Evolutionary conservation across 1,140 invertebrate species (phyloP).

Genomic region (Steinernema feltiae): DNA sequence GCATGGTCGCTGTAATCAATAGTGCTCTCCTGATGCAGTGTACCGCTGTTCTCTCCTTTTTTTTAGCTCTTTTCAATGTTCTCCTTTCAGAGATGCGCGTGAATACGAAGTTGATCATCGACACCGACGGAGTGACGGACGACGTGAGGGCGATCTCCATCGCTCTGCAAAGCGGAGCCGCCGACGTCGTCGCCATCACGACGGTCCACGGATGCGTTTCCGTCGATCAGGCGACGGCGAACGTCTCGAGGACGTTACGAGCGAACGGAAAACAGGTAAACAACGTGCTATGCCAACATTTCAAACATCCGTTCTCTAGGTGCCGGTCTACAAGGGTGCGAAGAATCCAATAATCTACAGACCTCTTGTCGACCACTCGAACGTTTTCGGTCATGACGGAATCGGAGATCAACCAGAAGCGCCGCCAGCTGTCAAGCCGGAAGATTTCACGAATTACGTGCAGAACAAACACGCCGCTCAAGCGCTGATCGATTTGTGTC

Average conservation of each 20-base stretch:
- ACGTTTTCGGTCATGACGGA: slow-evolving; percentile 53
- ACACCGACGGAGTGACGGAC: slow-evolving; percentile 51
- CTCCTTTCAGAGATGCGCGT: neutral
- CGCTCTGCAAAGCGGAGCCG: slow-evolving; percentile 45
- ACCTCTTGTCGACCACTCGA: neutral
- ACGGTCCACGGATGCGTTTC: slow-evolving; percentile 45
- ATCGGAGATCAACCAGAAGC: slow-evolving; percentile 48
- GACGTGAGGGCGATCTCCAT: slow-evolving; percentile 52
- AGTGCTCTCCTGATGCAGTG: too few relatives aligned
- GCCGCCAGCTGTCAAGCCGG: slow-evolving; percentile 37
- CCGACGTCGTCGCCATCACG: slow-evolving; percentile 44
- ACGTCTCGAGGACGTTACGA: slow-evolving; percentile 44
- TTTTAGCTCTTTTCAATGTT: neutral
- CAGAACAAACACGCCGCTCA: slow-evolving; percentile 36
- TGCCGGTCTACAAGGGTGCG: slow-evolving; percentile 53
- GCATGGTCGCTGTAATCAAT: too few relatives aligned
- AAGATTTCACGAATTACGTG: slow-evolving; percentile 37
- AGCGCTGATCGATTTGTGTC: slow-evolving; percentile 58
- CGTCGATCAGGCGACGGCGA: slow-evolving; percentile 45
- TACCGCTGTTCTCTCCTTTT: too few relatives aligned
- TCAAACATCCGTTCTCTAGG: slow-evolving; percentile 16
- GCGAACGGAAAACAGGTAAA: slow-evolving; percentile 36
- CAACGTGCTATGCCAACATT: neutral
- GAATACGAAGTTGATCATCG: slow-evolving; percentile 39
- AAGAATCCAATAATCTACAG: slow-evolving; percentile 41